Percentiles rank a stretch among this genome's conserved stretches.
Evolutionary conservation across 37 sponge, comb jelly and placozoan species (phyloP).

Genomic region (Beroe ovata): DNA sequence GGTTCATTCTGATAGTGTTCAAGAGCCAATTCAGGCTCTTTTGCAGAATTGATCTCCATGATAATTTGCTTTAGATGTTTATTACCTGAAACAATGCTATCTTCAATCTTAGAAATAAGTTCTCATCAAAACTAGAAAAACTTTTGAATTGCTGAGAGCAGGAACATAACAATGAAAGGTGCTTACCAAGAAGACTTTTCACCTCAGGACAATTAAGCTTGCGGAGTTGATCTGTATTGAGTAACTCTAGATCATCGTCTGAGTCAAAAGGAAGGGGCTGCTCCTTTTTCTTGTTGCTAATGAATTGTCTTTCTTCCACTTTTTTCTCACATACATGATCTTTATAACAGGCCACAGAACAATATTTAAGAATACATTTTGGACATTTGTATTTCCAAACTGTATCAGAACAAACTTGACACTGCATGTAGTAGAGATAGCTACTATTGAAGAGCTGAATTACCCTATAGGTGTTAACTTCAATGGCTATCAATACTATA

Average conservation of each 20-base stretch:
- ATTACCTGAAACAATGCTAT: slow-evolving; percentile 7
- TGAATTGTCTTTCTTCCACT: neutral
- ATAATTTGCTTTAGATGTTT: slow-evolving; percentile 17
- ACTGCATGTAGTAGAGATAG: too few relatives aligned
- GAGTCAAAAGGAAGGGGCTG: neutral
- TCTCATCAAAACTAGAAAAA: too few relatives aligned
- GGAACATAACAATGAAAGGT: too few relatives aligned
- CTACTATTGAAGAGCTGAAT: too few relatives aligned
- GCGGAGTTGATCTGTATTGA: neutral
- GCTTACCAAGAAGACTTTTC: neutral
- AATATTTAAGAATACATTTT: slow-evolving; percentile 19
- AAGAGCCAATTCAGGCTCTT: slow-evolving; percentile 27
- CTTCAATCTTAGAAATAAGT: too few relatives aligned
- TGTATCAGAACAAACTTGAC: slow-evolving; percentile 2
- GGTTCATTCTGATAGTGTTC: slow-evolving; percentile 34
- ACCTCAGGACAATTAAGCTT: neutral
- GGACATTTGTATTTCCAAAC: slow-evolving; percentile 39
- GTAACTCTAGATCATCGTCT: slow-evolving; percentile 36
- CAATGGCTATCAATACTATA: too few relatives aligned
- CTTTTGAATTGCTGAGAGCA: too few relatives aligned
- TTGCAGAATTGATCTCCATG: neutral
- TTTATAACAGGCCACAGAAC: slow-evolving; percentile 36
- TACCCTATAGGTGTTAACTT: too few relatives aligned
- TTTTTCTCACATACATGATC: neutral
- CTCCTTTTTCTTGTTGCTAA: neutral